phyloP scores from a whole-genome alignment of 2,888 invertebrate species.

The Rhopalosiphum nymphaeae region DNA sequence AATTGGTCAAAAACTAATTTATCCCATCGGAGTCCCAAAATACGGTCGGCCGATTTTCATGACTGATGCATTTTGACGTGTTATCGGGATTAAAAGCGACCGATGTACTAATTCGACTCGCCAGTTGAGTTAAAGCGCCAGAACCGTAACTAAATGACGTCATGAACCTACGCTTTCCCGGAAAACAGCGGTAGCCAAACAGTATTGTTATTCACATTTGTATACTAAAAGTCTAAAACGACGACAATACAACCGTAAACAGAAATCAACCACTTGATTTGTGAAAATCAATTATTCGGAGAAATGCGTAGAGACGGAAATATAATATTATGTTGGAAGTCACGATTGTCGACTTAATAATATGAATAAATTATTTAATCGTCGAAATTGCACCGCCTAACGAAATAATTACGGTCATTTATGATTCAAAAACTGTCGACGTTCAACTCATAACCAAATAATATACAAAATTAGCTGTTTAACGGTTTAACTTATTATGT shows the following conservation, averaged over 20 bases:
- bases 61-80: neutral
- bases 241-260: neutral
- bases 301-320: conserved; percentile 11
- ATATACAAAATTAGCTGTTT: neutral
- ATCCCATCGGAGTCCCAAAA: neutral
- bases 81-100: neutral
- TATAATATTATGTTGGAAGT: conserved; percentile 6
- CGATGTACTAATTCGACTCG: neutral
- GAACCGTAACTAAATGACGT: neutral
- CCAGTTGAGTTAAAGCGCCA: neutral
- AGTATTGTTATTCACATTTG: neutral
- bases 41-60: neutral
- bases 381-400: neutral
- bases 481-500: too few relatives aligned
- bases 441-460: neutral
- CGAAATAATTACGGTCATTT: neutral
- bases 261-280: conserved; percentile 30
- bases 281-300: conserved; percentile 20
- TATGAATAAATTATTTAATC: neutral
- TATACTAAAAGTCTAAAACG: neutral
- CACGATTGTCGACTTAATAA: neutral
- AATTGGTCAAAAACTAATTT: neutral
- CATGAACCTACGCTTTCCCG: neutral
- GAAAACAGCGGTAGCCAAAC: too few relatives aligned
- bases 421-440: neutral